These are phyloP conservation scores for Zaprionus lachaisei DNA, from an alignment of 1,140 invertebrate species.

Conservation along the genomic window DNA sequence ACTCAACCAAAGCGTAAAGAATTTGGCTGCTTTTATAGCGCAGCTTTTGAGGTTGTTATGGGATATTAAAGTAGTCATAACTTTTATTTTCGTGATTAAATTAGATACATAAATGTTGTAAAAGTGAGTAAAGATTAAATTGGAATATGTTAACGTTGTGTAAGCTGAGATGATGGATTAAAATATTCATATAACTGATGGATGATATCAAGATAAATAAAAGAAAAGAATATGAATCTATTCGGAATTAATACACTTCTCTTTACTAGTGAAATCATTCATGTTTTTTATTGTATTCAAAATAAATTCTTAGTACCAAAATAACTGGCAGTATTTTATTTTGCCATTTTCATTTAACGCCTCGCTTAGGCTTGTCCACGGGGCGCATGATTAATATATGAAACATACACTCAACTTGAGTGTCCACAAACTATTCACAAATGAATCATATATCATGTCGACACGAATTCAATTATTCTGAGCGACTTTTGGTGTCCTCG, in stretches of 20 bases:
- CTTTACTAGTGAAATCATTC: too few relatives aligned
- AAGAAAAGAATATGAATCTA: too few relatives aligned
- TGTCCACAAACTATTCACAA: conserved; percentile 17
- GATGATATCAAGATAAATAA: too few relatives aligned
- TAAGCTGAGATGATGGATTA: too few relatives aligned
- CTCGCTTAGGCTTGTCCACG: conserved; percentile 11
- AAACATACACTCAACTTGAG: conserved; percentile 8
- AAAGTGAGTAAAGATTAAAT: background rate
- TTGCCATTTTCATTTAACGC: conserved; percentile 27
- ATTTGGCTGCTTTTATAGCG: background rate
- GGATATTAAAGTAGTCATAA: background rate
- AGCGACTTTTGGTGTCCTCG: conserved; percentile 56
- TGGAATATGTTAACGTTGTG: background rate
- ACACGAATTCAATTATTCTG: conserved; percentile 64
- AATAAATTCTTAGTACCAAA: too few relatives aligned
- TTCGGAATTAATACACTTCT: too few relatives aligned
- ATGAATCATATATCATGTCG: conserved; percentile 59
- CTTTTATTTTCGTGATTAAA: background rate
- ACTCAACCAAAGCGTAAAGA: background rate
- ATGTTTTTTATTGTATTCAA: too few relatives aligned
- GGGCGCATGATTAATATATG: conserved; percentile 66
- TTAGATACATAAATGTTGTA: background rate
- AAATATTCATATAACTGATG: too few relatives aligned
- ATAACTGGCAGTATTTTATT: background rate
- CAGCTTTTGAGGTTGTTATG: background rate